Conservation (phyloP, 2,113 vertebrate species). For the Corythaixoides concolor region DNA sequence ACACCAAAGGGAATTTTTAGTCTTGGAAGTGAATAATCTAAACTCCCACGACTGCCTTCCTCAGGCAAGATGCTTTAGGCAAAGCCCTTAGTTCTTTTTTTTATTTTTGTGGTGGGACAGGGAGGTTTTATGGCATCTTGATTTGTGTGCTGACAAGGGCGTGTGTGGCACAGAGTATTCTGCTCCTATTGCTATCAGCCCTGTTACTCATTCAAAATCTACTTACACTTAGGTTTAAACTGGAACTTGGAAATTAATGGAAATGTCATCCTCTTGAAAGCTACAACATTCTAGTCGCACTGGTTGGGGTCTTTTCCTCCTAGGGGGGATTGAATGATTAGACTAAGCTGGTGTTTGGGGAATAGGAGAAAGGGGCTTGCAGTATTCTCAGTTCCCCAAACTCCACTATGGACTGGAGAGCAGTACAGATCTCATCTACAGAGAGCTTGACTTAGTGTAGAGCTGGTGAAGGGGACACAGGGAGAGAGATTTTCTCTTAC, state of each 20-base stretch:
- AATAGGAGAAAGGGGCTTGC: background rate
- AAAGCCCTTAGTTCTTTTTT: background rate
- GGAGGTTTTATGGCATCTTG: background rate
- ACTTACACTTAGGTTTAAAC: background rate
- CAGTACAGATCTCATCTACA: background rate
- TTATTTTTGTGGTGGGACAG: background rate
- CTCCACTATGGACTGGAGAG: background rate
- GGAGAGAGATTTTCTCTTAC: background rate
- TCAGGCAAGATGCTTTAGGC: background rate
- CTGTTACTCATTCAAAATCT: background rate
- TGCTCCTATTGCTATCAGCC: background rate
- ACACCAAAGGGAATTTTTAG: background rate
- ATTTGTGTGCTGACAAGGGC: background rate
- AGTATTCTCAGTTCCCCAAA: background rate
- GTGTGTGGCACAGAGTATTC: background rate
- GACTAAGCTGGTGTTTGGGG: background rate
- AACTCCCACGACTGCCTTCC: background rate
- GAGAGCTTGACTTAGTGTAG: background rate
- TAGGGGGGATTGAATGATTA: background rate
- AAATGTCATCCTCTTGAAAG: background rate
- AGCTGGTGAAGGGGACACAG: background rate
- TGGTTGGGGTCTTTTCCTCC: background rate
- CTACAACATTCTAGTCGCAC: rapidly evolving
- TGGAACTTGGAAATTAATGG: background rate
- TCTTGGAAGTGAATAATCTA: background rate